Evolutionary conservation across 2,113 vertebrate genomes (phyloP), one percentile per base, ranked within the genome.

Genomic region (Atractosteus spatula): DNA sequence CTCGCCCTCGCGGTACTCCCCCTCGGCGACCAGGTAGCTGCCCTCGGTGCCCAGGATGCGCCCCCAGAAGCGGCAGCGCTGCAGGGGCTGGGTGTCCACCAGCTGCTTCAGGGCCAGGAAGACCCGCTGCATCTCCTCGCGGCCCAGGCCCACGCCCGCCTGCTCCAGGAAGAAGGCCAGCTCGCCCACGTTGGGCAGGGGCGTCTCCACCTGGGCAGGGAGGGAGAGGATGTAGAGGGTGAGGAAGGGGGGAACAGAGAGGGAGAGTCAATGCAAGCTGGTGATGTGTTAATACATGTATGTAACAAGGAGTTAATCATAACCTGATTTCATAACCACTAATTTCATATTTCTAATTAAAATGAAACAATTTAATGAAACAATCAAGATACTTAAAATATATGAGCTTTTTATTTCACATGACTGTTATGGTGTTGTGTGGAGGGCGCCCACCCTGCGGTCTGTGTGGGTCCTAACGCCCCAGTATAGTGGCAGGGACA

Each of bases 1-100:
- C 70, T 92, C 94, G 3, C 89, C 91, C 3, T 96, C 95, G 29
- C 77, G 82, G 70, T 88, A 90, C 70, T 95, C 90, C 29, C 88
- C 93, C 87, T 99, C 96, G 29, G 96, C 96, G 66, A 99, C 74
- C 68, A 98, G 86, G 29, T 99, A 99, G 85, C 89, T 95, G 78
- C 80, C 88, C 71, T 93, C 84, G 17, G 82, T 83, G 8, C 96
- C 97, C 71, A 99, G 75, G 73, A 99, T 92, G 80, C 97, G 99
- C 3, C 97, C 97, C 97, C 97, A 99, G 78, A 99, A 92, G 55
- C 94, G 89, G 74, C 96, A 99, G 45, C 56, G 91, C 66, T 89
- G 91, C 69, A 98, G 82, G 12, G 85, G 88, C 43, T 95, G 92
- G 0, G 76, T 84, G 55, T 86, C 91, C 14, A 92, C 82, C 6